These are phyloP conservation scores for Labeo calbasu DNA, from an alignment of 2,797 vertebrate species.

Conservation along the genomic window DNA sequence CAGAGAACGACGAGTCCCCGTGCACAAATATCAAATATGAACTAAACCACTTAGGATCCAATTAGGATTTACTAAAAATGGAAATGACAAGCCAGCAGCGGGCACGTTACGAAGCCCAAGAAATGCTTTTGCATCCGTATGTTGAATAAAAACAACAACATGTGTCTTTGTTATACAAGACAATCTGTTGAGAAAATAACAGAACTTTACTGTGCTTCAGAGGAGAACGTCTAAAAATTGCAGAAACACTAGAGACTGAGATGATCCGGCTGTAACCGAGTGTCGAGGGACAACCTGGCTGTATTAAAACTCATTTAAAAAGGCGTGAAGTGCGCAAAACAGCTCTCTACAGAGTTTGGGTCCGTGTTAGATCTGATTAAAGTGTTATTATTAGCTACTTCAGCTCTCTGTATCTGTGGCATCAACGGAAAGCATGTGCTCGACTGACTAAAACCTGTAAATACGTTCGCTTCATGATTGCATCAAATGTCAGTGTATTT, in stretches of 20 bases:
- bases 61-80: slow-evolving; percentile 11
- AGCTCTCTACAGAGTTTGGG: neutral
- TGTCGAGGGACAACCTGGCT: neutral
- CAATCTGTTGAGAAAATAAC: neutral
- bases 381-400: neutral
- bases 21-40: neutral
- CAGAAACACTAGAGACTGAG: neutral
- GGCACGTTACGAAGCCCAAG: no score
- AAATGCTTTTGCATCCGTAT: neutral
- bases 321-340: neutral
- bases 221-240: neutral
- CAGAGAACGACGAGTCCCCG: neutral
- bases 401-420: neutral
- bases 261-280: neutral
- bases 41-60: slow-evolving; percentile 34
- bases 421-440: neutral
- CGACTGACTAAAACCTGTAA: neutral
- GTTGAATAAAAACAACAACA: neutral
- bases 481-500: neutral
- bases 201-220: neutral
- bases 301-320: neutral
- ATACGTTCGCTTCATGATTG: neutral
- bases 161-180: neutral
- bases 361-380: neutral
- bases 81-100: neutral